phyloP scores from a whole-genome alignment of 53 echinoderm and acorn worm species.

The Stichopus horrens region DNA sequence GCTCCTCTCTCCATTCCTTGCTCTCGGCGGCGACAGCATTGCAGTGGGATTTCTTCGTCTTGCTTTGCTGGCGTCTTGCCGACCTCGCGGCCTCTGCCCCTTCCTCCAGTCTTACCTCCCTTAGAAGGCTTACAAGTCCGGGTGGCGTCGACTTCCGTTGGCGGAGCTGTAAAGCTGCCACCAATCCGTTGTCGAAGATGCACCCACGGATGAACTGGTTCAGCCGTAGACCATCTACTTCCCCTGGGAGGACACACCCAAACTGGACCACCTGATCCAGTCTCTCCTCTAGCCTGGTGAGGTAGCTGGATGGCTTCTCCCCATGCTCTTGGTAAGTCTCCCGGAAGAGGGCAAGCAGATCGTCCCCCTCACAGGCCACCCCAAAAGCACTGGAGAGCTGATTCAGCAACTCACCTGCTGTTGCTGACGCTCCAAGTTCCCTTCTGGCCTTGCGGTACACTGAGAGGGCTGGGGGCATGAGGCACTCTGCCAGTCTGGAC shows the following conservation, averaged over 20 bases:
- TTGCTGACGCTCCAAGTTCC: conserved; percentile 12
- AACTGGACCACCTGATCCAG: conserved; percentile 44
- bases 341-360: conserved; percentile 45
- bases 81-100: conserved; percentile 17
- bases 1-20: background rate
- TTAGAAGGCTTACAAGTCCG: background rate
- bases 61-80: background rate
- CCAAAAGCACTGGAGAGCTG: conserved; percentile 49
- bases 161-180: background rate
- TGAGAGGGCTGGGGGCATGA: conserved; percentile 53
- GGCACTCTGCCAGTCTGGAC: conserved; percentile 37
- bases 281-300: conserved; percentile 42
- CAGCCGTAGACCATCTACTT: conserved; percentile 49
- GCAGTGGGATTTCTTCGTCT: background rate
- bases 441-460: conserved; percentile 26
- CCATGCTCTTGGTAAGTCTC: conserved; percentile 49
- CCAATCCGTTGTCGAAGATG: conserved; percentile 45
- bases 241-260: conserved; percentile 41
- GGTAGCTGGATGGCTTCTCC: conserved; percentile 43
- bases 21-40: background rate
- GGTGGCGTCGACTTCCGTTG: background rate
- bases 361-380: conserved; percentile 53
- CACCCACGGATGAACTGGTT: conserved; percentile 53
- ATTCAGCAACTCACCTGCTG: conserved; percentile 39
- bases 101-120: background rate